Base-by-base conservation (phyloP, 2,113 vertebrate species). In the Terrapene triunguis region DNA sequence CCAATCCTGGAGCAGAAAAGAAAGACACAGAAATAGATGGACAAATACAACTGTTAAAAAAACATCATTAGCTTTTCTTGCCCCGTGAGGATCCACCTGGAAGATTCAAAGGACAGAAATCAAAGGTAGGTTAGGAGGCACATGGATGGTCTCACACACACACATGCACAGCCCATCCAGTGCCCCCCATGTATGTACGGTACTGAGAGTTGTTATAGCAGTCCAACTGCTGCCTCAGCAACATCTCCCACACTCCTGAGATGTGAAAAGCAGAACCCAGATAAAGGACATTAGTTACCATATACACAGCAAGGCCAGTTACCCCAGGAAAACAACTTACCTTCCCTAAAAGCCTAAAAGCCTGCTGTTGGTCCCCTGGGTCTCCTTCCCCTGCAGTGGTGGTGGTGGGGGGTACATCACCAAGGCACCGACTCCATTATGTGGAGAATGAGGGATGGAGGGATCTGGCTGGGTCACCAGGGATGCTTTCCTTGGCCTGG, bases 31-130 rank as follows among this genome's bases (percentile, higher is more conserved):
- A 85, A 29, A 38, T 25, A 62, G 59, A 8, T 29, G 10, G 51
- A 50, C 92, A 93, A 95, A 10, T 51, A 54, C 50, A 91, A n/a
- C 87, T 91, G 89, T 89, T 50, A 48, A 82, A 95, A 79, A 2
- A 3, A 47, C 83, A 38, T 27, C 13, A 24, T 94, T 81, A 0
- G 0, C 44, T 92, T 95, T 93, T 92, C 51, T 81, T 86, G 87
- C 3, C 44, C 82, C 53, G 9, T 76, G 89, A 38, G 69, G 86
- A 79, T 88, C 62, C 0, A 1, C 53, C 55, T 84, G 90, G 54
- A 92, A 82, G 50, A 84, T 48, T 84, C 25, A 81, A 44, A 47
- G 84, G 89, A 44, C 25, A 89, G 19, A 25, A 51, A 82, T 57
- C 59, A 89, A 69, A 87, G 44, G 80, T 22, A 44, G 4, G 50